Base-by-base conservation (phyloP, 2,888 invertebrate species). In the Campaea margaritaria region DNA sequence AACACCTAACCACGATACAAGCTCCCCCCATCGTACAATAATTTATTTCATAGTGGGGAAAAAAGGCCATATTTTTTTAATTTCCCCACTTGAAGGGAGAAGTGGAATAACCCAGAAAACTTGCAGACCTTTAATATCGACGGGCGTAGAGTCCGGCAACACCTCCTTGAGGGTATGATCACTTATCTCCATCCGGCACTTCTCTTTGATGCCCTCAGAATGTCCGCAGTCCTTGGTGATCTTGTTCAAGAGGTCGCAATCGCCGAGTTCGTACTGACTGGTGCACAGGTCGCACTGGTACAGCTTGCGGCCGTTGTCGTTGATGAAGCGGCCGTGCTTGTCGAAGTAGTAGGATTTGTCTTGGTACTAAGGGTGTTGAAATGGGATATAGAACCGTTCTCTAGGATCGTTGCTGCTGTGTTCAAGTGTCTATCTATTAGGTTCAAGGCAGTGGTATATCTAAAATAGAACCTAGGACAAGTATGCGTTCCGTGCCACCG, bases 201-300 rank as follows among this genome's bases (percentile, higher is more conserved):
- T 36, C 0, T 67, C 61, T 11, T 75, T 78, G 0, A 58, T 15
- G 2, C 1, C 49, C 12, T 78, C 76, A 0, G 82, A 76, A 45
- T 87, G 87, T 0, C 85, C 85, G 46, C 87, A 86, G 62, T 87
- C 86, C 11, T 73, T 58, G 0, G 77, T 74, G 3, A 73, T 62
- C 61, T 80, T 82, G 7, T 59, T 48, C 3, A 89, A 71, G 0
- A 81, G 68, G 5, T 73, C 63, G 9, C 81, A 54, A 0, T 79
- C 75, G 0, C 68, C 64, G 3, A 89, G 58, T 0, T 74, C 75
- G 66, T 85, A 87, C 0, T 75, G 60, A 60, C 86, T 87, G 0
- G 82, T 75, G 70, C 90, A 91, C 0, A 80, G 62, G 0, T 78
- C 82, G 9, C 74, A 59, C 64, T 89, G 84, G 68, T 90, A 85